Evolutionary conservation across 2,797 vertebrate species (phyloP).

Genomic region (Aphelocoma californica): DNA sequence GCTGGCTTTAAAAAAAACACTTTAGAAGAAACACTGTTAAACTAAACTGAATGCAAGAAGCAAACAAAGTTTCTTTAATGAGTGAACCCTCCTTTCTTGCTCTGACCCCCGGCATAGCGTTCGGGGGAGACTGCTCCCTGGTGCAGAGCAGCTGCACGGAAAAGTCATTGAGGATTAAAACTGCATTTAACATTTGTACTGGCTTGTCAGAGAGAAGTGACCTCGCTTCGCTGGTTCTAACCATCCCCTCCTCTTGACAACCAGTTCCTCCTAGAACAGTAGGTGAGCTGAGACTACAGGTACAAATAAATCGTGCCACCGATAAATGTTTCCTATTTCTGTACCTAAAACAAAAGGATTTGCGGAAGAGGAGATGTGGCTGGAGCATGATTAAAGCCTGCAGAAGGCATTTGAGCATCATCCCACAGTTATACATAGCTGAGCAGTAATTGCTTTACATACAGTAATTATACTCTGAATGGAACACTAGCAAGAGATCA

Average conservation of each 20-base stretch:
- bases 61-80: background rate
- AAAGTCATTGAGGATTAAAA: background rate
- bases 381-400: background rate
- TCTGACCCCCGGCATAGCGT: background rate
- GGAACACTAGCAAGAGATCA: constrained; percentile 6
- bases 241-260: fast-evolving
- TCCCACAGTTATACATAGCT: background rate
- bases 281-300: background rate
- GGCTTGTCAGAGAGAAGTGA: background rate
- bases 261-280: background rate
- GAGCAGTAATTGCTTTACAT: constrained; percentile 37
- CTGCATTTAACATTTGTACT: background rate
- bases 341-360: background rate
- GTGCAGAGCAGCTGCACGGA: background rate
- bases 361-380: background rate
- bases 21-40: background rate
- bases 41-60: background rate
- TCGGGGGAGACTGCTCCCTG: background rate
- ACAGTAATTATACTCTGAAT: constrained; percentile 31
- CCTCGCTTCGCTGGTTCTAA: background rate
- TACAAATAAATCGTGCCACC: background rate
- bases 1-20: background rate
- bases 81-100: background rate
- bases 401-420: background rate
- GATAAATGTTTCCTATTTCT: background rate